Evolutionary conservation across 2,113 vertebrate genomes (phyloP), one percentile per base, ranked within the genome.

Genomic region (Holacanthus passer): DNA sequence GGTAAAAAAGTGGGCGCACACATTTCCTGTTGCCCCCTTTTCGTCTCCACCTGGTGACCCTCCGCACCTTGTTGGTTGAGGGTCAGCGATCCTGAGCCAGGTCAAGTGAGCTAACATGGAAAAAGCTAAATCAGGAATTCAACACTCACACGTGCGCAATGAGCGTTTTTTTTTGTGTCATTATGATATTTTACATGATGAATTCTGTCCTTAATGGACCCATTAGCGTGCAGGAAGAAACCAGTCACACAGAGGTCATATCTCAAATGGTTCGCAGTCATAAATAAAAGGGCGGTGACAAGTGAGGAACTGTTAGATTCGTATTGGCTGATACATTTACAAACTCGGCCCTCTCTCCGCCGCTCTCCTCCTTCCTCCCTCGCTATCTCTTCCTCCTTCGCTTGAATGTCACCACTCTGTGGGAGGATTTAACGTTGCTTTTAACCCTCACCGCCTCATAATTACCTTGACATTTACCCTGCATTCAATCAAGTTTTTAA

Each of bases 391-490:
- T 89, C 84, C 82, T 91, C 86, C 79, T 83, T 70, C 19, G 52
- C 88, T 88, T 94, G 94, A 95, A 95, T 95, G 94, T 95, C 94
- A 95, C 88, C 89, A 89, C 91, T 87, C 92, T 77, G 88, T 60
- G 69, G 92, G 91, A 92, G 93, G 93, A 96, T 95, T 95, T 95
- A 95, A 94, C 81, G 93, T 94, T 95, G 94, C 95, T 95, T 95
- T 96, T 95, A 95, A 95, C 95, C 95, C 93, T 93, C 89, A 87
- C 83, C 59, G 91, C 92, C 86, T 91, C 87, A 88, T 95, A 95
- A 96, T 95, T 95, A 95, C 95, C 88, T 92, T 95, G 95, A 95
- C 95, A 95, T 96, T 96, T 95, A 95, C 94, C 95, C 95, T 94
- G 93, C 93, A 94, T 95, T 95, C 94, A 95, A 95, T 96, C 95